Evolutionary conservation across 2,797 vertebrate genomes (phyloP).

Genomic region (Helicolenus hilgendorfi): DNA sequence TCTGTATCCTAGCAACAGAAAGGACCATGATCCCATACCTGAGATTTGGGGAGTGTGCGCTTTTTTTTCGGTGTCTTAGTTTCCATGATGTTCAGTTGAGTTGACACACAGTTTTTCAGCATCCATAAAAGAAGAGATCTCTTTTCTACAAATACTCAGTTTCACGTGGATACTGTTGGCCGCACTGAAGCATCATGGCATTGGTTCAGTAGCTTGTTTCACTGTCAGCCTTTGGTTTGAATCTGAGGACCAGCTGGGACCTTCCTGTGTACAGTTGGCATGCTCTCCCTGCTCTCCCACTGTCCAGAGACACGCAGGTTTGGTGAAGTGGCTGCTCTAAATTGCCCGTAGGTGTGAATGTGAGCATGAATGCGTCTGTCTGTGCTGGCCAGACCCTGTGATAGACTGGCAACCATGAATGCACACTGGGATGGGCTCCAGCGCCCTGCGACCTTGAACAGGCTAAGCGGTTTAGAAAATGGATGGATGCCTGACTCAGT

Average conservation of each 20-base stretch:
- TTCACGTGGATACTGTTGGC: background rate
- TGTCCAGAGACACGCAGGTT: slow-evolving; percentile 43
- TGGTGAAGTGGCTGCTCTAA: slow-evolving; percentile 7
- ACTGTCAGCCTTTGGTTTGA: slow-evolving; percentile 3
- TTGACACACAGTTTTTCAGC: background rate
- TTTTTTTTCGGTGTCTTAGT: background rate
- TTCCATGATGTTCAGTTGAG: no score
- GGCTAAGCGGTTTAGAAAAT: slow-evolving; percentile 52
- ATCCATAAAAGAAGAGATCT: background rate
- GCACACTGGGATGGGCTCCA: slow-evolving; percentile 51
- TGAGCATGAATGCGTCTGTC: slow-evolving; percentile 14
- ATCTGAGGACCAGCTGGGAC: background rate
- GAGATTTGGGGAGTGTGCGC: slow-evolving; percentile 47
- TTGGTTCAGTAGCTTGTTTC: background rate
- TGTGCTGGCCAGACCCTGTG: slow-evolving; percentile 32
- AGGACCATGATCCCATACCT: slow-evolving; percentile 61
- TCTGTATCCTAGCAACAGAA: slow-evolving; percentile 82
- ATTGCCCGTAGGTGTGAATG: slow-evolving; percentile 45
- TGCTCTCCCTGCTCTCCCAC: slow-evolving; percentile 9
- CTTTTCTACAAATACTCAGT: background rate
- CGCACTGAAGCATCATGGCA: background rate
- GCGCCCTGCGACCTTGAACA: slow-evolving; percentile 43
- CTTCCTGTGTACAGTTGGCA: slow-evolving; percentile 27
- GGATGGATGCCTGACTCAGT: slow-evolving; percentile 35
- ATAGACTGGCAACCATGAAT: slow-evolving; percentile 34